phyloP scores from a whole-genome alignment of 2,888 invertebrate species.

The Danaus chrysippus region DNA sequence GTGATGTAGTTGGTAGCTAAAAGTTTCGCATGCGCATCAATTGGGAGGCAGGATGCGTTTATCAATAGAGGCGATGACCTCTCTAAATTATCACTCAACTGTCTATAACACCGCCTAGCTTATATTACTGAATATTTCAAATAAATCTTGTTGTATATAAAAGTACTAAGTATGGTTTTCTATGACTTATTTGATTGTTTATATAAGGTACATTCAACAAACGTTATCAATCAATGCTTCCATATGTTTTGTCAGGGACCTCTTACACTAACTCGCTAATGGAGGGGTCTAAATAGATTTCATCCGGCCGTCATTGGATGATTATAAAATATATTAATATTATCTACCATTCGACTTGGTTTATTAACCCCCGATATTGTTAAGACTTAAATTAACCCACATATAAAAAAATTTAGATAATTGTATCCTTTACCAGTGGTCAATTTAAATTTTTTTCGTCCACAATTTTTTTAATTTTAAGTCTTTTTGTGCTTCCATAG shows the following conservation, averaged over 20 bases:
- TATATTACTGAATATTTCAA: no score
- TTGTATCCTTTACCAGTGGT: background rate
- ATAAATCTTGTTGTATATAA: no score
- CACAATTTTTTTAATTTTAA: no score
- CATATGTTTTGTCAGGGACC: conserved; percentile 64
- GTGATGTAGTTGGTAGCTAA: no score
- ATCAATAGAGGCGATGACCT: conserved; percentile 61
- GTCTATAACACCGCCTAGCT: no score
- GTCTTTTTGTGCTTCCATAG: no score
- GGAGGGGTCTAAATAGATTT: conserved; percentile 48
- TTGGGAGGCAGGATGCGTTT: conserved; percentile 55
- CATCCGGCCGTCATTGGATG: conserved; percentile 53
- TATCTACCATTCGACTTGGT: conserved; percentile 20
- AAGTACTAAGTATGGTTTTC: background rate
- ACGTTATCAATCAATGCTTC: conserved; percentile 39
- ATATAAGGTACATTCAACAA: conserved; percentile 10
- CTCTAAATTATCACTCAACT: conserved; percentile 36
- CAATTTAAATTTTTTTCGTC: background rate
- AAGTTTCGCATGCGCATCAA: conserved; percentile 38
- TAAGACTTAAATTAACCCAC: no score
- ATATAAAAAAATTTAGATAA: background rate
- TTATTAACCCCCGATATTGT: conserved; percentile 17
- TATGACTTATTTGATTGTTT: background rate
- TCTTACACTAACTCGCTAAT: conserved; percentile 51
- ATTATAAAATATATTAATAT: conserved; percentile 35